Evolutionary conservation across 2,113 vertebrate species (phyloP).

Genomic region (Zosterops lateralis): DNA sequence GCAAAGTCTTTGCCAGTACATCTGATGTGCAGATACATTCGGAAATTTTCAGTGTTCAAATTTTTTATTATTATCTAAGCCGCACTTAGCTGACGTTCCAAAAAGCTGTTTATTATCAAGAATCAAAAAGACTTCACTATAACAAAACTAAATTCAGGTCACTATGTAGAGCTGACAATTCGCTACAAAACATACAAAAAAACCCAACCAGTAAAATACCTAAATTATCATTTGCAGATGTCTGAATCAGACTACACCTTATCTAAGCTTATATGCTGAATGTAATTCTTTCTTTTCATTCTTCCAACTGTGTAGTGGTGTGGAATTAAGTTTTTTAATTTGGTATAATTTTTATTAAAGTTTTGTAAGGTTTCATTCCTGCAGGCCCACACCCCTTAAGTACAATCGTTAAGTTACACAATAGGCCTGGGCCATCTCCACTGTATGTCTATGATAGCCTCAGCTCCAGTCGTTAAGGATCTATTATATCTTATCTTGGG

Average conservation of each 20-base stretch:
- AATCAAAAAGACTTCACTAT: neutral
- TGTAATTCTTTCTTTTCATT: neutral
- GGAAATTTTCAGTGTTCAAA: constrained; percentile 10
- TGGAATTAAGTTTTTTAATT: no score
- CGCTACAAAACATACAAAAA: neutral
- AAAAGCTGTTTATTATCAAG: neutral
- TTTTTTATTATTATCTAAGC: constrained; percentile 5
- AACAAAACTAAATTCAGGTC: neutral
- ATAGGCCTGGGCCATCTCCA: no score
- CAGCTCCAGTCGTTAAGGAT: no score
- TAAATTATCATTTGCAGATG: neutral
- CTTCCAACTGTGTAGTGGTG: neutral
- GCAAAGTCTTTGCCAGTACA: constrained; percentile 6
- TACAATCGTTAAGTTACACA: no score
- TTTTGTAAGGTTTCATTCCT: no score
- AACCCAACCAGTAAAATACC: neutral
- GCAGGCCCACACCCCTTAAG: no score
- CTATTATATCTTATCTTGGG: no score
- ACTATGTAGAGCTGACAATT: neutral
- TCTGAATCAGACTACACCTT: neutral
- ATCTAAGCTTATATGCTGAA: neutral
- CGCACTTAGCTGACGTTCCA: neutral
- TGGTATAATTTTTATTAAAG: no score
- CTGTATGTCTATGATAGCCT: no score
- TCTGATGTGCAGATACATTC: constrained; percentile 7